Conservation (phyloP, 2,888 invertebrate species). For the Chloroclysta siterata region DNA sequence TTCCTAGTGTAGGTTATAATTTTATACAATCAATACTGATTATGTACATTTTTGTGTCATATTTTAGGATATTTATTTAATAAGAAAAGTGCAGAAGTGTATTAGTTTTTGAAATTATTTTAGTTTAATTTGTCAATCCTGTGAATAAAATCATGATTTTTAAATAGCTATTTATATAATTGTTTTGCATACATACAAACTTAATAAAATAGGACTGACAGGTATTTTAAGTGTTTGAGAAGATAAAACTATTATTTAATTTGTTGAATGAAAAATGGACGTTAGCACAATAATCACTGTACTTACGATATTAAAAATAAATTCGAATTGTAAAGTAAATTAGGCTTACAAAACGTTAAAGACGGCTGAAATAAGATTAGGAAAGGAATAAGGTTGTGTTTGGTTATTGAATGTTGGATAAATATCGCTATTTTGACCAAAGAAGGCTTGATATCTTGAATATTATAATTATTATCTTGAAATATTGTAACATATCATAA, state of each 20-base stretch:
- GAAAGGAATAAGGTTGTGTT: constrained; percentile 43
- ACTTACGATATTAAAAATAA: neutral
- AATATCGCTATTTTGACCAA: constrained; percentile 63
- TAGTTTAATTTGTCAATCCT: neutral
- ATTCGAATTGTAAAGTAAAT: constrained; percentile 7
- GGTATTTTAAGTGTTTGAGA: neutral
- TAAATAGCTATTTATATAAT: neutral
- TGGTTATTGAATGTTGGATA: constrained; percentile 33
- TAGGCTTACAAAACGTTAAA: constrained; percentile 33
- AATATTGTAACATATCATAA: constrained; percentile 63
- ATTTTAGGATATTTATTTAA: constrained; percentile 42
- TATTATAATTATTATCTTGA: constrained; percentile 38
- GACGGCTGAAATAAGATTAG: constrained; percentile 38
- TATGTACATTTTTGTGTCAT: constrained; percentile 70
- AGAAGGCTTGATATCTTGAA: constrained; percentile 63
- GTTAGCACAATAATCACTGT: neutral
- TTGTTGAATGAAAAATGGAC: neutral
- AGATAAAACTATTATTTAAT: neutral
- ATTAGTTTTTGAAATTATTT: constrained; percentile 1
- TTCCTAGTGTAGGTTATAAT: constrained; percentile 39
- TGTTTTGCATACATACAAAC: neutral
- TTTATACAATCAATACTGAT: constrained; percentile 39
- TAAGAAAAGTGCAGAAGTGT: constrained; percentile 12
- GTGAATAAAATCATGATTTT: neutral
- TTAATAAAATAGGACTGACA: neutral